Conservation (phyloP, 2,113 vertebrate species). For the Strix aluco region DNA sequence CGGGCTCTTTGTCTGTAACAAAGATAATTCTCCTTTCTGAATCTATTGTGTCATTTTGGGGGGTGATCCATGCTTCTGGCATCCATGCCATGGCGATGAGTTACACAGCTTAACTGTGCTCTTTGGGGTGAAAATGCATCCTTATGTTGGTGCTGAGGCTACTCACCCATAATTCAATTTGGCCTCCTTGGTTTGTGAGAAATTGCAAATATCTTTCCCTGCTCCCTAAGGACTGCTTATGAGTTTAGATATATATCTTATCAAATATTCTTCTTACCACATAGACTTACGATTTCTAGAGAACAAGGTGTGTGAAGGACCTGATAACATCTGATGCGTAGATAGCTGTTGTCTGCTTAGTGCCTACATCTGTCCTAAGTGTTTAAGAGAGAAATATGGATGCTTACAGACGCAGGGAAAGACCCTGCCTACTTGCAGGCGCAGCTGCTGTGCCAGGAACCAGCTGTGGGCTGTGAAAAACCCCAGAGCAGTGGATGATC, state of each 20-base stretch:
- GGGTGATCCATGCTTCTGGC: not conserved
- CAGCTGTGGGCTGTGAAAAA: not conserved
- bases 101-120: not conserved
- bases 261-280: not conserved
- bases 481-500: not conserved
- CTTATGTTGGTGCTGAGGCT: not conserved
- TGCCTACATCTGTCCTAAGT: not conserved
- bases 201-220: not conserved
- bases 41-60: not conserved
- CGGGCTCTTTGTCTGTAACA: not conserved
- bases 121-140: not conserved
- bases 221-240: not conserved
- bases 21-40: not conserved
- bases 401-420: not conserved
- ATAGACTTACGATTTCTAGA: not conserved
- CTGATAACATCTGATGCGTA: not conserved
- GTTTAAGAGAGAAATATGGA: not conserved
- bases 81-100: accelerated
- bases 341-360: not conserved
- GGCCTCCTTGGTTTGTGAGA: not conserved
- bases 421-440: not conserved
- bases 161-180: not conserved
- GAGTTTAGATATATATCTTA: not conserved
- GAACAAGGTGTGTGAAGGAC: not conserved
- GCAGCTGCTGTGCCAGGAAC: not conserved